Percentiles rank a stretch among this genome's conserved stretches.
Conservation (phyloP, 2,113 vertebrate species). For the Melospiza melodia region DNA sequence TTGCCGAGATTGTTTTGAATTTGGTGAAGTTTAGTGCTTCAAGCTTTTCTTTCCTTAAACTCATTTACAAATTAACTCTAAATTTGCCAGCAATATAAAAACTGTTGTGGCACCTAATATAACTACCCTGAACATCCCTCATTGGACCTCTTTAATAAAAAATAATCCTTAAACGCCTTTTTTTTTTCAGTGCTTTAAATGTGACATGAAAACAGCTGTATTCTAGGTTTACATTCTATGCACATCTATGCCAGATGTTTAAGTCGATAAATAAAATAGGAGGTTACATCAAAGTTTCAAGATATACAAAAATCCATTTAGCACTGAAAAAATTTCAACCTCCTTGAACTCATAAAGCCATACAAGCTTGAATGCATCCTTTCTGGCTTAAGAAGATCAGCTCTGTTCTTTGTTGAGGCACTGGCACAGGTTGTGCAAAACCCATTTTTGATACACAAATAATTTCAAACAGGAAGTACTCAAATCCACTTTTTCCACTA, state of each 20-base stretch:
- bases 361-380: constrained; percentile 67
- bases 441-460: constrained; percentile 72
- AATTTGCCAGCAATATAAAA: constrained; percentile 73
- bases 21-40: constrained; percentile 75
- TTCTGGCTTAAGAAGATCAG: constrained; percentile 72
- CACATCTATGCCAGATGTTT: constrained; percentile 73
- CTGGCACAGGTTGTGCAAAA: constrained; percentile 76
- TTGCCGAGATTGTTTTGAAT: constrained; percentile 72
- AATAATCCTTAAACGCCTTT: constrained; percentile 59
- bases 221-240: constrained; percentile 69
- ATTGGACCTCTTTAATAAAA: constrained; percentile 69
- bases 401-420: constrained; percentile 75
- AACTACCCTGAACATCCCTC: constrained; percentile 73
- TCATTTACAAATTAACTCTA: constrained; percentile 70
- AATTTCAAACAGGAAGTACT: constrained; percentile 71
- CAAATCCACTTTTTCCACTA: constrained; percentile 71
- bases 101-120: constrained; percentile 72
- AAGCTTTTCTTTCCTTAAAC: constrained; percentile 72
- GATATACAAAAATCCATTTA: constrained; percentile 72
- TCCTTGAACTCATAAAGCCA: constrained; percentile 72
- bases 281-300: constrained; percentile 71
- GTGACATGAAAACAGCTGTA: constrained; percentile 68
- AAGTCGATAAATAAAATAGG: constrained; percentile 73
- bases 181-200: constrained; percentile 76
- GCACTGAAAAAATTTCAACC: constrained; percentile 68